Evolutionary conservation across 2,113 vertebrate genomes (phyloP), one percentile per base, ranked within the genome.

Genomic region (Sprattus sprattus): DNA sequence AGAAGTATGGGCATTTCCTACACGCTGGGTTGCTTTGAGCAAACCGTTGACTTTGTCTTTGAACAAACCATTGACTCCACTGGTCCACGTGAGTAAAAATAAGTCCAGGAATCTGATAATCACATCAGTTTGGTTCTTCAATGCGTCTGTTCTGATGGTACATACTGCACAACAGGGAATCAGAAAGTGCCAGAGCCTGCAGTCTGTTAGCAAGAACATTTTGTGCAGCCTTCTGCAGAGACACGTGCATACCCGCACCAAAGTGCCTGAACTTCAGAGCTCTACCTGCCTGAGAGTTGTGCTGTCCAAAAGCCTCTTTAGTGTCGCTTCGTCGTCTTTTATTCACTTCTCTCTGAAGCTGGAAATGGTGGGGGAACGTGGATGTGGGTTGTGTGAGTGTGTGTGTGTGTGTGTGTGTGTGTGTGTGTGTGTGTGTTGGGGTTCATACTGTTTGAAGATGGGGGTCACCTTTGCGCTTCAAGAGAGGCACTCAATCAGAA

Each of bases 401-500:
- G 64, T 71, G 64, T 32, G 64, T 32, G 64, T 32, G 64, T 71
- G 64, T 71, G 64, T 71, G 64, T 71, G 64, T 71, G 64, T 71
- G 64, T 32, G 25, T 71, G 64, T 71, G 10, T 6, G 64, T 25
- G 60, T 67, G 6, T 22, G 20, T 84, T 82, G 60, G 57, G 45
- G 46, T 82, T 87, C 87, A 60, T 85, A 86, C 85, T 87, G 87
- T 86, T 89, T 86, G 52, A 60, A 52, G 28, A 81, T 52, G 81
- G 87, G 39, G 83, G 85, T 87, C 86, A 89, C 86, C 84, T 85
- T 44, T 71, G 46, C 81, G 82, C 84, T 45, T 47, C 9, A 11
- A 11, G 50, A 84, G 86, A 44, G 52, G 28, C 86, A 28, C 87
- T 91, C 86, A 89, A 89, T 89, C 91, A 90, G 60, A n/a, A 89